Conservation (phyloP, 30 jellyfish, hydroid and myxozoan genomes). For the Turritopsis dohrnii region DNA sequence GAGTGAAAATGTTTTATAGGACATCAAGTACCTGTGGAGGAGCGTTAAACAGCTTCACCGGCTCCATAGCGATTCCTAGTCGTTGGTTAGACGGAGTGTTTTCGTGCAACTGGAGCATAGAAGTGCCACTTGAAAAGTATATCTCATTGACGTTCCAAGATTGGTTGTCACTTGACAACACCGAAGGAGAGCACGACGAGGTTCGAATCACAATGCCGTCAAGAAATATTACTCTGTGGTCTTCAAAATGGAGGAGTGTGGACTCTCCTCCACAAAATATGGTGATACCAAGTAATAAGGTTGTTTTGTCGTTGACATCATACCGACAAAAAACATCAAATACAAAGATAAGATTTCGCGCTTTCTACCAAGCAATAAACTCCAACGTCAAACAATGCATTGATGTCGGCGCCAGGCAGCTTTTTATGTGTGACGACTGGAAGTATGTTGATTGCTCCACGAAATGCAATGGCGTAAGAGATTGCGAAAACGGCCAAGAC, state of each 20-base stretch:
- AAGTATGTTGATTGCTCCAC: conserved; percentile 64
- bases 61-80: conserved; percentile 45
- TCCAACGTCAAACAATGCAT: conserved; percentile 39
- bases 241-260: background rate
- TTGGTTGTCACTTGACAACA: background rate
- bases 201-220: background rate
- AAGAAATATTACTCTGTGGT: conserved; percentile 13
- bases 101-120: conserved; percentile 65
- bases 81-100: background rate
- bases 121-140: conserved; percentile 49
- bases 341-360: conserved; percentile 36
- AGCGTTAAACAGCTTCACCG: conserved; percentile 44
- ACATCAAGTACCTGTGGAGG: conserved; percentile 55
- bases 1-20: conserved; percentile 43
- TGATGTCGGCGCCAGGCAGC: conserved; percentile 34
- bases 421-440: conserved; percentile 66
- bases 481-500: conserved; percentile 67
- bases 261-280: conserved; percentile 8
- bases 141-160: conserved; percentile 40
- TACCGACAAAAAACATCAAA: conserved; percentile 7
- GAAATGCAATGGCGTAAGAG: conserved; percentile 68
- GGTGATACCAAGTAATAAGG: conserved; percentile 24
- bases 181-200: background rate
- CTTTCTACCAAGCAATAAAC: conserved; percentile 51
- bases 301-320: conserved; percentile 6